phyloP scores from a whole-genome alignment of 1,140 invertebrate species.

The Oreohelix idahoensis region DNA sequence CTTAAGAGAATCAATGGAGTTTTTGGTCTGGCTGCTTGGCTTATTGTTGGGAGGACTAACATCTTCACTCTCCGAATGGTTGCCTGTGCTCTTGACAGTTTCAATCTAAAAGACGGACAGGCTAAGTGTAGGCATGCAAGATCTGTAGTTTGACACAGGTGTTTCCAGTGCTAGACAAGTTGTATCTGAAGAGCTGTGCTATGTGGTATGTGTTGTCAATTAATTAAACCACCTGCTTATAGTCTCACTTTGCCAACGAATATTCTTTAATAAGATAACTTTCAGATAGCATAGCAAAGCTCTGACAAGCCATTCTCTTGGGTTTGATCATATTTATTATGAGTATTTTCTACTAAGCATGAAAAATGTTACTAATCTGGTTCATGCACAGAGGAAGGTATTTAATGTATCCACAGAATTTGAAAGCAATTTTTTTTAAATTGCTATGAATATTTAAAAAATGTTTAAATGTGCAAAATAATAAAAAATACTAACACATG shows the following conservation, averaged over 20 bases:
- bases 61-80: constrained; percentile 24
- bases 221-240: too few relatives aligned
- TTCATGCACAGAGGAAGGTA: too few relatives aligned
- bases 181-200: not conserved
- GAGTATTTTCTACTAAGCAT: not conserved
- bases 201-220: too few relatives aligned
- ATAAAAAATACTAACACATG: too few relatives aligned
- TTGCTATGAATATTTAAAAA: too few relatives aligned
- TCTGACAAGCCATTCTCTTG: not conserved
- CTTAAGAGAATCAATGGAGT: constrained; percentile 62
- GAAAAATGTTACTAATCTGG: too few relatives aligned
- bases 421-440: too few relatives aligned
- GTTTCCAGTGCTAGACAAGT: not conserved
- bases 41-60: constrained; percentile 34
- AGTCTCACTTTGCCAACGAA: too few relatives aligned
- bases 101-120: constrained; percentile 37
- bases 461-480: too few relatives aligned
- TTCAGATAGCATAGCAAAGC: not conserved
- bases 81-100: constrained; percentile 23
- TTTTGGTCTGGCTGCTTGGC: constrained; percentile 42
- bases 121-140: constrained; percentile 6
- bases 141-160: not conserved
- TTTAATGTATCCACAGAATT: too few relatives aligned
- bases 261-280: too few relatives aligned
- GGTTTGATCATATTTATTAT: too few relatives aligned